Percentiles rank a stretch among this genome's conserved stretches.
These are phyloP conservation scores for Merodon equestris DNA, from an alignment of 2,888 invertebrate species.

Conservation along the genomic window DNA sequence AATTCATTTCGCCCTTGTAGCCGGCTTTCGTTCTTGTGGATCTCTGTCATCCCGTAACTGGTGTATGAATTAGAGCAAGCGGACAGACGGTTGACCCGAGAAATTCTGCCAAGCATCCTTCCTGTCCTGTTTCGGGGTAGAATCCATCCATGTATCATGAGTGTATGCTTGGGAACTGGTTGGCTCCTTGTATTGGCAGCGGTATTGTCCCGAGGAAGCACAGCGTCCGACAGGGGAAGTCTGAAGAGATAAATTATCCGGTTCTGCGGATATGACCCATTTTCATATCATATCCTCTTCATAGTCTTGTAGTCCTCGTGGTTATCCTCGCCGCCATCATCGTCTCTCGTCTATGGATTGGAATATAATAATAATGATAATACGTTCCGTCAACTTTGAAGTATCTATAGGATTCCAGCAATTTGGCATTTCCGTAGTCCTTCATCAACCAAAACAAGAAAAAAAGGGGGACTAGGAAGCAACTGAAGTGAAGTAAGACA, in stretches of 20 bases:
- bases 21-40: conserved; percentile 45
- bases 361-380: conserved; percentile 60
- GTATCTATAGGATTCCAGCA: conserved; percentile 32
- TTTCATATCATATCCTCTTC: conserved; percentile 31
- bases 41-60: not conserved
- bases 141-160: no score
- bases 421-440: conserved; percentile 33
- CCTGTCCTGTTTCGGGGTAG: no score
- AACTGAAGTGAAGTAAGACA: conserved; percentile 11
- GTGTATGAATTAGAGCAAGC: not conserved
- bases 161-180: not conserved
- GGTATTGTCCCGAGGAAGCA: not conserved
- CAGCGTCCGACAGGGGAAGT: conserved; percentile 16
- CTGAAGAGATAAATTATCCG: conserved; percentile 58
- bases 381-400: conserved; percentile 59
- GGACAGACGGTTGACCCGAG: not conserved
- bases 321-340: no score
- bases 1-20: conserved; percentile 62
- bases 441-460: not conserved
- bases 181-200: not conserved
- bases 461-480: no score
- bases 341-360: conserved; percentile 37
- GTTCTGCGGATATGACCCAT: conserved; percentile 57
- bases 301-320: no score
- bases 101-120: conserved; percentile 1